Percentiles rank a stretch among this genome's conserved stretches.
These are phyloP conservation scores for Coregonus ussuriensis DNA, from an alignment of 2,797 vertebrate species.

Conservation along the genomic window DNA sequence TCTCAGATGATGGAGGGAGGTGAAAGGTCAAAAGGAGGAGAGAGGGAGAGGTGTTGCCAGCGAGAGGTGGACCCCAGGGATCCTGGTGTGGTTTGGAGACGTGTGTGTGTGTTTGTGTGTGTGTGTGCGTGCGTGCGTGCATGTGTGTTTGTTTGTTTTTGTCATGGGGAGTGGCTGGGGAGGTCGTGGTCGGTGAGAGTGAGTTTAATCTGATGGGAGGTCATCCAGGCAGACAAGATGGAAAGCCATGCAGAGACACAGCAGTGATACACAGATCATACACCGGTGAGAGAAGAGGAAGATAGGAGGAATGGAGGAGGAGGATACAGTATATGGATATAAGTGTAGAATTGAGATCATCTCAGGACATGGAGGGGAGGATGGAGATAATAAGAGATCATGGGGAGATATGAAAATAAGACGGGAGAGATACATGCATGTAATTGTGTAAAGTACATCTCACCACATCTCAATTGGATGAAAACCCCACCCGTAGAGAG, in stretches of 20 bases:
- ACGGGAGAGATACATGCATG: slow-evolving; percentile 39
- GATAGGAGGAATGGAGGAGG: neutral
- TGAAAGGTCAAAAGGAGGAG: slow-evolving; percentile 69
- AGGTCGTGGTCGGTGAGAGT: slow-evolving; percentile 25
- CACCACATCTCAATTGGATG: slow-evolving; percentile 22
- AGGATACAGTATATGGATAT: neutral
- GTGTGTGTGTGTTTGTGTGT: no score
- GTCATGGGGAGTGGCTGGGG: slow-evolving; percentile 40
- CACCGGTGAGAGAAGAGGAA: neutral
- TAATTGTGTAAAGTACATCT: slow-evolving; percentile 40
- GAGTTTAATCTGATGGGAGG: slow-evolving; percentile 65
- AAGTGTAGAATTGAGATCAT: slow-evolving; percentile 53
- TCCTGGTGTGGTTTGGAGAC: slow-evolving; percentile 40
- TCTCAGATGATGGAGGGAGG: slow-evolving; percentile 67
- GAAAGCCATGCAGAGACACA: slow-evolving; percentile 58
- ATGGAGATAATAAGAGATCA: slow-evolving; percentile 15
- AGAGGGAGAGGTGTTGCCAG: slow-evolving; percentile 55
- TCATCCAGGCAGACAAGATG: slow-evolving; percentile 62
- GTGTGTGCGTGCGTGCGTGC: no score
- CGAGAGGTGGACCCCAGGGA: slow-evolving; percentile 46
- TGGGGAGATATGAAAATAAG: slow-evolving; percentile 51
- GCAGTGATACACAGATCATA: slow-evolving; percentile 9
- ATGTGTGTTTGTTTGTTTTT: neutral
- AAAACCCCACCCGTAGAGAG: slow-evolving; percentile 8
- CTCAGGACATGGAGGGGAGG: slow-evolving; percentile 39